Base-by-base conservation (phyloP, 2,797 vertebrate genomes). In the Acrossocheilus fasciatus region DNA sequence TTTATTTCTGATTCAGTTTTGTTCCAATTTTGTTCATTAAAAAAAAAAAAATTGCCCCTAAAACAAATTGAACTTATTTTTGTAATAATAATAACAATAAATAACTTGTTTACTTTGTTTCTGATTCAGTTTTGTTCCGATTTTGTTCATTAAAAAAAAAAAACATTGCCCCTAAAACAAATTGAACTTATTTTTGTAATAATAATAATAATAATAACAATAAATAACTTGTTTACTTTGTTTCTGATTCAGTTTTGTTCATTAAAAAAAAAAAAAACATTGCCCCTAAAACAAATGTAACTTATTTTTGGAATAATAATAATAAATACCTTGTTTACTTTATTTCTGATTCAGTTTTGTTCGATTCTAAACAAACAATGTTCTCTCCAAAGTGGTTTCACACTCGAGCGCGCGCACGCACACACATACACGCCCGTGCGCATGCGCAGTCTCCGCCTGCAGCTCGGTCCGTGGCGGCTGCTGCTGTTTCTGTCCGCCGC, bases 401-500 rank as follows among this genome's bases (percentile, higher is more conserved):
- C 66, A 30, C 17, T 6, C 52, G 47, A 14, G 23, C 81, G 3
- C 57, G 1, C 10, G 0, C 54, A 0, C n/a, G 2, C 54, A 8
- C 54, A 14, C 76, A 43, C 81, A 14, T 54, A 30, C 64, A 10
- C 96, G 91, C 78, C 93, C 93, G 92, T 96, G 95, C 96, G 96
- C 93, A 92, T 96, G 95, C 96, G 95, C 95, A 95, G 89, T 91
- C 30, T 70, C 83, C 34, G 93, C 91, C 91, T 91, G 91, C 91
- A 94, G 93, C 94, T 74, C 94, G 91, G 87, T 85, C 26, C 73
- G 94, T 92, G 88, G 95, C 95, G 92, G 95, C 95, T 94, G 95
- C 95, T 95, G 95, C 95, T 95, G 94, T 95, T 94, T 70, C 26
- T 73, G 39, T 95, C 39, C 50, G 95, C 95, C 94, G 96, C 94